phyloP scores from a whole-genome alignment of 2,113 vertebrate species.

The Melanotaenia duboulayi region DNA sequence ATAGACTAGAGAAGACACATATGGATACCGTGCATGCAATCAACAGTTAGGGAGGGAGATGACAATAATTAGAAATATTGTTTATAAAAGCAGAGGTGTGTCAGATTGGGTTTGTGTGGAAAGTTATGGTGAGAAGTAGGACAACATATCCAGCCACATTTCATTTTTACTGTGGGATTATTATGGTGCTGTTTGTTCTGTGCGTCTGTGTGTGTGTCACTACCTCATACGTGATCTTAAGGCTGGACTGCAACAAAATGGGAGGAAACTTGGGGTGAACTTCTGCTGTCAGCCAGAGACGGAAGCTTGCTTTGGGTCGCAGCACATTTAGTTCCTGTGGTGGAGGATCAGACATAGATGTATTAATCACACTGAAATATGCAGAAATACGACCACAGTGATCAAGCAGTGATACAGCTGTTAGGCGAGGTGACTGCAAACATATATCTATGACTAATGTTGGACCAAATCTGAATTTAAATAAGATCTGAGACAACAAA shows the following conservation, averaged over 20 bases:
- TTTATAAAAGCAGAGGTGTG: background rate
- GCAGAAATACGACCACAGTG: background rate
- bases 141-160: constrained; percentile 4
- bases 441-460: no score
- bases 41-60: background rate
- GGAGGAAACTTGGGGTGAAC: constrained; percentile 92
- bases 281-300: constrained; percentile 97
- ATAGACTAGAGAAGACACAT: constrained; percentile 14
- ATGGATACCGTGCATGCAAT: background rate
- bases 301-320: constrained; percentile 90
- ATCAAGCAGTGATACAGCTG: background rate
- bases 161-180: background rate
- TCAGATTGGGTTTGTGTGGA: background rate
- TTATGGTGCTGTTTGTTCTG: background rate
- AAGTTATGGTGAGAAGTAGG: background rate
- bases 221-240: constrained; percentile 98
- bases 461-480: no score
- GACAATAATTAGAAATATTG: background rate
- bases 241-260: constrained; percentile 94
- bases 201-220: constrained; percentile 23
- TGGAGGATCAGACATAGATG: constrained; percentile 30
- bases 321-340: constrained; percentile 92
- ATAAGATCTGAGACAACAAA: no score
- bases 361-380: background rate
- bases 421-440: background rate